Base-by-base conservation (phyloP, 2,113 vertebrate species). In the Rhinichthys klamathensis region DNA sequence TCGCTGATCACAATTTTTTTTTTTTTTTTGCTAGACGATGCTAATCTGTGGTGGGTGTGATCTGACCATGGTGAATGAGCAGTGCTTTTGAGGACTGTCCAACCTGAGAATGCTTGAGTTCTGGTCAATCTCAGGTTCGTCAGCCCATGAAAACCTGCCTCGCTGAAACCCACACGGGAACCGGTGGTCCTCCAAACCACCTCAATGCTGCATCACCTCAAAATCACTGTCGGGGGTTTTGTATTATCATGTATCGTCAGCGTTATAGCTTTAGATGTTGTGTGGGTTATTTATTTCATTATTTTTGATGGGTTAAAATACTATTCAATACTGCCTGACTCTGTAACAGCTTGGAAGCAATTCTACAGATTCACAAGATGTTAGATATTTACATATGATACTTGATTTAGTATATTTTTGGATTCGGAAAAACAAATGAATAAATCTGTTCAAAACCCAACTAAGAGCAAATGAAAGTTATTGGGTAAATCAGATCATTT, bases 121-220 rank as follows among this genome's bases (percentile, higher is more conserved):
- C 85, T 87, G 91, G 92, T 96, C 98, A 96, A 95, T 98, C 97
- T 99, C 97, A 97, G 97, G 97, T 96, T 95, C 88, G 97, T 98
- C 98, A 98, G 97, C 96, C 97, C 95, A 94, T 90, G 95, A 97
- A 96, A 93, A 16, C 92, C 94, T 89, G 89, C 90, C 94, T 96
- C 93, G 58, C 83, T 61, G 84, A 90, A 78, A 88, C 91, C 84
- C 32, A 82, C 58, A 8, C 11, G 27, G 51, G 49, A 85, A 51
- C 23, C 70, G 75, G n/a, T 56, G 32, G 15, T 56, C 63, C 58
- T 58, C 27, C 58, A 69, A 60, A 77, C 38, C 81, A 72, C 51
- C 83, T 41, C 32, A 75, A 16, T n/a, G 35, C 27, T 21, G 25
- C 10, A 11, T 30, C 35, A 70, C 54, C 46, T 38, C 21, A 16